Evolutionary conservation across 2,797 vertebrate genomes (phyloP), one percentile per base, ranked within the genome.

Genomic region (Gadopsis marmoratus): DNA sequence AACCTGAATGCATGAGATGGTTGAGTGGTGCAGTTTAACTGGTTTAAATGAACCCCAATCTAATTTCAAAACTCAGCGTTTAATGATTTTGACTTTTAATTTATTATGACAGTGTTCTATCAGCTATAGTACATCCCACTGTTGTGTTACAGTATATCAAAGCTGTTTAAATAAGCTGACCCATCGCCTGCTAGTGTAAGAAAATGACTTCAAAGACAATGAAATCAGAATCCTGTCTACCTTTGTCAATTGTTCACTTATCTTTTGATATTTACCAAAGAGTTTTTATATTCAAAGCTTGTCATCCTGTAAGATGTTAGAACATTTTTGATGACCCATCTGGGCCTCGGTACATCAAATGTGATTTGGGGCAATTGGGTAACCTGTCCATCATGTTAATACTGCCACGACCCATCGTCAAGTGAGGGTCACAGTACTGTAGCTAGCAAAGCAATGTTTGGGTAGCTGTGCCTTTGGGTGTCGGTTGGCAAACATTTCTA

Each of bases 81-180:
- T 26, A 26, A 26, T 26, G 26, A 26, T 26, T 41, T 53, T 43
- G 47, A 43, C 63, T 68, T 56, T 61, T 39, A 23, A 68, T 59
- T 39, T 23, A 45, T 55, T 14, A 33, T 23, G 39, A 61, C 19
- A 37, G 29, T 6, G 59, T 71, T 64, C 8, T 59, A 41, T 31
- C 12, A 26, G 45, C 72, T 58, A 16, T 0, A 45, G 41, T 14
- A 47, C 13, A 47, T 45, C 17, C 11, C 6, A 33, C n/a, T 54
- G 50, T 54, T 48, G 14, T 51, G 8, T 37, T 60, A 71, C 19
- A 68, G 37, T 53, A 5, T 31, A 29, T 51, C 35, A 21, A 61
- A 50, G 54, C 58, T 41, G n/a, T 51, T 67, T 14, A 39, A 19
- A 61, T 69, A 55, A 77, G 74, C 39, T 59, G 45, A 31, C 13